These are phyloP conservation scores for Psittacula derbiana DNA, from an alignment of 2,797 vertebrate genomes.

Conservation along the genomic window DNA sequence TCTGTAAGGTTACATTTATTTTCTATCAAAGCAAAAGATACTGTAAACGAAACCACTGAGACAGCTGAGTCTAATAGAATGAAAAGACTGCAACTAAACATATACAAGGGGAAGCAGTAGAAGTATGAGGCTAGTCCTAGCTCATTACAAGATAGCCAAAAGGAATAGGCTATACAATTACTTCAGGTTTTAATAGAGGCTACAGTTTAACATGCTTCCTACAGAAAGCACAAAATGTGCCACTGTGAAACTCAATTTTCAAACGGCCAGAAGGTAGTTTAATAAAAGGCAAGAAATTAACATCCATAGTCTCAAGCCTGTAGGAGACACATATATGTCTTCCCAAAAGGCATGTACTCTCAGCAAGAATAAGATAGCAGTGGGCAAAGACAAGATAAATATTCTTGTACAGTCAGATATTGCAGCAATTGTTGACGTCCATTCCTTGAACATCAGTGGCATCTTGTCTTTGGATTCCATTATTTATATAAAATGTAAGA, in stretches of 20 bases:
- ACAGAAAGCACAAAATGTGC: neutral
- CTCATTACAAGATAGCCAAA: neutral
- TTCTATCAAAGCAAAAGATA: neutral
- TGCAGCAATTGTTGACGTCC: neutral
- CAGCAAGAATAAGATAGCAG: neutral
- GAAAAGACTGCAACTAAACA: neutral
- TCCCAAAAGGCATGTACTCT: neutral
- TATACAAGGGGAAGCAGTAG: neutral
- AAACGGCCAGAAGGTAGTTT: neutral
- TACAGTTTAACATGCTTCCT: neutral
- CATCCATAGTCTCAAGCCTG: neutral
- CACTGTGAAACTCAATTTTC: neutral
- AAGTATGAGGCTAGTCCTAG: neutral
- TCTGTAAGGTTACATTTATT: neutral
- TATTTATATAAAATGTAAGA: neutral
- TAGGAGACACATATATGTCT: neutral
- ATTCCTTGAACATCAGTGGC: neutral
- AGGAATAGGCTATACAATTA: neutral
- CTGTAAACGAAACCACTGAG: neutral
- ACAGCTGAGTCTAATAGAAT: neutral
- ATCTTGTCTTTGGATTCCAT: neutral
- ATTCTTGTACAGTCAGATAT: neutral
- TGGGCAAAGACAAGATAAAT: neutral
- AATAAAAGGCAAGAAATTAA: neutral
- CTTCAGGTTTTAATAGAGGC: neutral